Conservation (phyloP, 2,888 invertebrate species). For the Digitonthophagus gazella region DNA sequence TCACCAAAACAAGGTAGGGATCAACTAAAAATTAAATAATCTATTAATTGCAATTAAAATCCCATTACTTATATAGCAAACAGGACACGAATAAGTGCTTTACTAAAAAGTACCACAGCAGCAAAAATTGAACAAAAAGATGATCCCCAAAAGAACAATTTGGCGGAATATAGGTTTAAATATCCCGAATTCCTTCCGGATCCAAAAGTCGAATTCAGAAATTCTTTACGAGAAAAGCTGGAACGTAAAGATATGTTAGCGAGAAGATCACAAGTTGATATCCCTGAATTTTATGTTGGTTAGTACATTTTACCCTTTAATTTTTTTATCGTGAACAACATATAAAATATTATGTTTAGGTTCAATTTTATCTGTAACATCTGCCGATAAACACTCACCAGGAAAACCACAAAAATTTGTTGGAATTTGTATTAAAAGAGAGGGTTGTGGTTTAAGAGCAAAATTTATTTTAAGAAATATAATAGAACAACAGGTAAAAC, state of each 20-base stretch:
- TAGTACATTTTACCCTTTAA: conserved; percentile 45
- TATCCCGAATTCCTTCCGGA: conserved; percentile 94
- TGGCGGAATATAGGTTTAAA: conserved; percentile 62
- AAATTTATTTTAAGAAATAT: conserved; percentile 89
- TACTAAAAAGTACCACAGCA: background rate
- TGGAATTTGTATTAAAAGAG: conserved; percentile 90
- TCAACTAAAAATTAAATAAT: background rate
- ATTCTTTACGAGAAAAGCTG: conserved; percentile 79
- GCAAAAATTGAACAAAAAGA: conserved; percentile 1
- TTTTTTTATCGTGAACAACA: background rate
- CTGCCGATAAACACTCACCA: conserved; percentile 81
- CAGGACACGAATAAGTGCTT: conserved; percentile 7
- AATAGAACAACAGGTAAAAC: conserved; percentile 72
- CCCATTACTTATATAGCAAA: too few relatives aligned
- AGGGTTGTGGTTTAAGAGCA: conserved; percentile 78
- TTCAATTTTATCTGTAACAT: conserved; percentile 83
- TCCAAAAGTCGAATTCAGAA: conserved; percentile 74
- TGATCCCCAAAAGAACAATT: conserved; percentile 20
- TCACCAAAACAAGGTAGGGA: conserved; percentile 14
- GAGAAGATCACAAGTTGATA: conserved; percentile 74
- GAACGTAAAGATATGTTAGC: conserved; percentile 92
- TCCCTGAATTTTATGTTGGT: conserved; percentile 99
- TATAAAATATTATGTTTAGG: conserved; percentile 54
- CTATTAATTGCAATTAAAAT: too few relatives aligned
- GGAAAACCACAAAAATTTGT: conserved; percentile 84